Percentiles rank a stretch among this genome's conserved stretches.
phyloP scores from a whole-genome alignment of 2,797 vertebrate genomes.

The Brachyalestes nurse region DNA sequence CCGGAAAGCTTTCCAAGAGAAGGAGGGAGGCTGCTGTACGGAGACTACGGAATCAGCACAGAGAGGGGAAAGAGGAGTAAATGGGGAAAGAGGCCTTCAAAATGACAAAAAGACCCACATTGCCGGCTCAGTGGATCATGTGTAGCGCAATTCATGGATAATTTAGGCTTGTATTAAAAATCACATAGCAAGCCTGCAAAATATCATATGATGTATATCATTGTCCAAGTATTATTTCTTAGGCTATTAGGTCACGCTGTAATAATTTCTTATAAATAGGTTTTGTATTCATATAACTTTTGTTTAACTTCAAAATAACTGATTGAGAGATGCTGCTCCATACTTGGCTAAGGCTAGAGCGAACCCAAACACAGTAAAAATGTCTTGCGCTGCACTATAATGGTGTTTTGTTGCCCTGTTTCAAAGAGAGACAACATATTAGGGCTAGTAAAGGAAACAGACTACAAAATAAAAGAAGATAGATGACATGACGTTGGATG shows the following conservation, averaged over 20 bases:
- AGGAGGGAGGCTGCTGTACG: neutral
- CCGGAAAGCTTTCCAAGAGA: slow-evolving; percentile 49
- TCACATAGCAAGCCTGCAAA: neutral
- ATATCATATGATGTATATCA: neutral
- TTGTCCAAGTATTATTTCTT: neutral
- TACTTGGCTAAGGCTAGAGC: neutral
- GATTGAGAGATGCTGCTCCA: neutral
- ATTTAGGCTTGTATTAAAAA: neutral
- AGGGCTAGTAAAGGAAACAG: neutral
- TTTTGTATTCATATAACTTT: neutral
- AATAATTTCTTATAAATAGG: no score
- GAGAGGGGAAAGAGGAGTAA: neutral
- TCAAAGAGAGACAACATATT: neutral
- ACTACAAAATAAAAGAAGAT: neutral
- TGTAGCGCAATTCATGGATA: neutral
- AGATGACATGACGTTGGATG: neutral
- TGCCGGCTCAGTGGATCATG: neutral
- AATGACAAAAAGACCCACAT: neutral
- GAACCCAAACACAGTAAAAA: neutral
- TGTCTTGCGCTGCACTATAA: neutral
- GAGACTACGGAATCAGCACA: neutral
- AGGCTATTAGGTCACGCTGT: no score
- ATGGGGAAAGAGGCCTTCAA: neutral
- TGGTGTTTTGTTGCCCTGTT: neutral
- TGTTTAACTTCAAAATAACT: neutral